Evolutionary conservation across 2,113 vertebrate species (phyloP).

Genomic region (Acanthisitta chloris): DNA sequence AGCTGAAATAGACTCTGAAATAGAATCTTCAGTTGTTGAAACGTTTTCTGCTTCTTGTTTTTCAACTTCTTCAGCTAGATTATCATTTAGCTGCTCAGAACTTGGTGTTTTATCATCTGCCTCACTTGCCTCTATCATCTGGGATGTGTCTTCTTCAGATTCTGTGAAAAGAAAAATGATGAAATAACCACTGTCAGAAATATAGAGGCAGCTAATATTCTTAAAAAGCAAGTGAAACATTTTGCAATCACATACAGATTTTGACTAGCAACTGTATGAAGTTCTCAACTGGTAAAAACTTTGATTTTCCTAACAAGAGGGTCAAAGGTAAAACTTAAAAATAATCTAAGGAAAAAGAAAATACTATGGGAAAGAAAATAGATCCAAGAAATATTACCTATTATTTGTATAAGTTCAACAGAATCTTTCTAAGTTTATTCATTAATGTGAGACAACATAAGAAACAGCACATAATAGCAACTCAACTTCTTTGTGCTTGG

Average conservation of each 20-base stretch:
- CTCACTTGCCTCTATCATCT: slow-evolving; percentile 20
- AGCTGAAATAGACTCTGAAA: slow-evolving; percentile 22
- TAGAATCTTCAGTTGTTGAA: slow-evolving; percentile 8
- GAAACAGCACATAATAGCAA: neutral
- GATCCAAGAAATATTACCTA: neutral
- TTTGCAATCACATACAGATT: neutral
- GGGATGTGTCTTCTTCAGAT: slow-evolving; percentile 47
- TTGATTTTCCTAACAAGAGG: neutral
- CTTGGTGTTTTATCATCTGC: slow-evolving; percentile 30
- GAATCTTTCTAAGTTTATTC: neutral
- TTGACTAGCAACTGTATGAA: neutral
- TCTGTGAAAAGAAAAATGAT: slow-evolving; percentile 50
- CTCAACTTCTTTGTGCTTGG: neutral
- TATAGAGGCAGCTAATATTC: neutral
- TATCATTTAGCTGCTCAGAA: slow-evolving; percentile 51
- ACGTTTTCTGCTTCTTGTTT: slow-evolving; percentile 55
- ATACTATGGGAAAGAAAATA: neutral
- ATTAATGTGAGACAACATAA: neutral
- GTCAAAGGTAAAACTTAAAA: neutral
- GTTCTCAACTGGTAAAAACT: neutral
- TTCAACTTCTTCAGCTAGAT: slow-evolving; percentile 43
- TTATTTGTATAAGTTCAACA: neutral
- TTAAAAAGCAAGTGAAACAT: neutral
- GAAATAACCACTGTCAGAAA: slow-evolving; percentile 8
- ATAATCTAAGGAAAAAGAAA: neutral